Evolutionary conservation across 2,113 vertebrate species (phyloP), one percentile per base, ranked within the genome.

Genomic region (Orcinus orca): DNA sequence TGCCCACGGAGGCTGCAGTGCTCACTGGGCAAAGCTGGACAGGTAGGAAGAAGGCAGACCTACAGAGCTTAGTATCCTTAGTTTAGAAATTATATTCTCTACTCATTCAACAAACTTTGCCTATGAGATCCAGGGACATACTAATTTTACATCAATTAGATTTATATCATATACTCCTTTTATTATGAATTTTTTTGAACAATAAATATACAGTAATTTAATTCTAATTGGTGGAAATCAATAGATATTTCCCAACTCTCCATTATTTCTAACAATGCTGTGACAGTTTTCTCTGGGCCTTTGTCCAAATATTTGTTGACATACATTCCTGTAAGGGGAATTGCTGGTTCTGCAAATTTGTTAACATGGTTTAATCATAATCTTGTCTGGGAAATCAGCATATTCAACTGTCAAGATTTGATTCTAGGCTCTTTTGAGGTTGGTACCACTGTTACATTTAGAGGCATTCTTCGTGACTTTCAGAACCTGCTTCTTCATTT

Each of bases 1-100:
- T 7, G 1, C 0, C 80, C 47, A 5, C 0, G 0, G 29, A 38
- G 21, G 8, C 73, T 15, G 5, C 11, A 8, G n/a, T 2, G 31
- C 3, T 1, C 50, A 5, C n/a, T 18, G 15, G 25, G 41, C 10
- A 58, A 41, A 79, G 55, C 36, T 77, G 53, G 60, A 15, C 17
- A 15, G 20, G 62, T 13, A 38, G 70, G n/a, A 63, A 81, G 18
- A 79, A 15, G 11, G 73, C 10, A 31, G 38, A 20, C 8, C 21
- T 53, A 23, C 38, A 63, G 14, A 83, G 18, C 6, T 63, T 41
- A 26, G 9, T 8, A 26, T 10, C 13, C 77, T 80, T 73, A 26
- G 31, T 62, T 81, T 80, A 88, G 82, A 80, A 83, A 96, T 63
- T 50, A 58, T n/a, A 81, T 74, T 68, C 70, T 41, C 47, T 44